A percentile compares a stretch with the other conserved stretches of the same genome.
Conservation (phyloP, 2,888 invertebrate species). For the Ligdia adustata region DNA sequence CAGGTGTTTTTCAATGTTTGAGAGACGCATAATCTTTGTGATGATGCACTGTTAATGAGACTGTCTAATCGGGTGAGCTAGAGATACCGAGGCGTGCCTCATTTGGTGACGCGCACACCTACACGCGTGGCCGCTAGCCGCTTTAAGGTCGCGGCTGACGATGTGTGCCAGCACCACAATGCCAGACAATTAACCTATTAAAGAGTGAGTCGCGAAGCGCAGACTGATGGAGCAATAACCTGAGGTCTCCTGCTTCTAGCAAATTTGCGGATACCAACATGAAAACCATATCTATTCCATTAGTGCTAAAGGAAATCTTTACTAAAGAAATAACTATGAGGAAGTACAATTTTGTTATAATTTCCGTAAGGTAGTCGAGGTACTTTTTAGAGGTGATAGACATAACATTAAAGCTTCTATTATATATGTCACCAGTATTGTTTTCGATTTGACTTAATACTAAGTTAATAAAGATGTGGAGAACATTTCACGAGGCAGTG, state of each 20-base stretch:
- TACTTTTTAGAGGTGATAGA: constrained; percentile 6
- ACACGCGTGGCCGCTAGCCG: constrained; percentile 75
- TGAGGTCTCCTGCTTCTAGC: constrained; percentile 59
- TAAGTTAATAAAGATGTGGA: constrained; percentile 52
- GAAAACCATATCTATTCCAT: no score
- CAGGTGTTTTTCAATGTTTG: constrained; percentile 12
- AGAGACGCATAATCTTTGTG: constrained; percentile 30
- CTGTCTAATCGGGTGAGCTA: constrained; percentile 40
- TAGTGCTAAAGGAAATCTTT: no score
- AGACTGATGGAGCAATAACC: constrained; percentile 72
- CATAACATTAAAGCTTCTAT: constrained; percentile 7
- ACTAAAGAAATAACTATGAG: no score
- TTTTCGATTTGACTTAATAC: constrained; percentile 13
- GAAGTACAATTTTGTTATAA: no score
- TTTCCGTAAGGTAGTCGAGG: no score
- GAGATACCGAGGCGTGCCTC: constrained; percentile 50
- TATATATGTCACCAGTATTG: constrained; percentile 5
- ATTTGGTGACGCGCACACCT: constrained; percentile 68
- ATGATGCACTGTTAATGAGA: constrained; percentile 19
- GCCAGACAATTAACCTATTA: constrained; percentile 82
- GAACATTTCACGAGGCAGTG: constrained; percentile 62
- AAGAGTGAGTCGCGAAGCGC: constrained; percentile 68
- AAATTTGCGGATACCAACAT: constrained; percentile 34
- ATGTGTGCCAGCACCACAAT: constrained; percentile 81
- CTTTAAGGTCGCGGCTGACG: constrained; percentile 77